Evolutionary conservation across 2,797 vertebrate species (phyloP).

Genomic region (Sebastes matsubarae): DNA sequence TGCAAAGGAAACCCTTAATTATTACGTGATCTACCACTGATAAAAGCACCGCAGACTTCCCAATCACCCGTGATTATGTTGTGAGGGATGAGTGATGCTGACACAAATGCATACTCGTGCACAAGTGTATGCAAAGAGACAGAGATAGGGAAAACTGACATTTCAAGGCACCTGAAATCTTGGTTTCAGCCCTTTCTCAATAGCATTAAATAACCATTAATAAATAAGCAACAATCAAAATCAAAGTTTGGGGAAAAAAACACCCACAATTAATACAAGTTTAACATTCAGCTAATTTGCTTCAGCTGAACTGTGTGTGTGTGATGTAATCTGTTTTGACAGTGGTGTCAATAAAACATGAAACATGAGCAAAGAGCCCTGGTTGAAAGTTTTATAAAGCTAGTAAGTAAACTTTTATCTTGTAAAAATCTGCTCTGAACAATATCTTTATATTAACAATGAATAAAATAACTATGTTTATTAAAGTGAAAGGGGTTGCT

Average conservation of each 20-base stretch:
- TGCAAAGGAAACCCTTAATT: conserved; percentile 7
- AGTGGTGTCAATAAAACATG: too few species aligned
- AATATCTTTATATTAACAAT: background rate
- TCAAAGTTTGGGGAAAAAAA: too few species aligned
- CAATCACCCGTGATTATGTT: background rate
- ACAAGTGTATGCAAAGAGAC: background rate
- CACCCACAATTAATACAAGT: background rate
- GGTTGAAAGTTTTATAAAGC: background rate
- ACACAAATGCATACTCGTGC: background rate
- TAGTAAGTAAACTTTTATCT: background rate
- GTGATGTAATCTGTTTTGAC: too few species aligned
- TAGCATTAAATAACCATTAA: background rate
- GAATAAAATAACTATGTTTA: background rate
- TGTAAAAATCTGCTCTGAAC: background rate
- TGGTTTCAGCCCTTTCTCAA: background rate
- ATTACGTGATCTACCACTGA: background rate
- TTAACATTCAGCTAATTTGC: background rate
- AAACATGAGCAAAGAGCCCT: too few species aligned
- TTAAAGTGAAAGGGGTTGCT: accelerated
- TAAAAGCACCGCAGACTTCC: background rate
- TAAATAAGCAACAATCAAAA: background rate
- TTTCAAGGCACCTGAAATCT: background rate
- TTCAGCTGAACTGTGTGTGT: background rate
- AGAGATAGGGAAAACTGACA: background rate
- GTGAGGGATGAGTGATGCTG: background rate